Evolutionary conservation across 2,888 invertebrate species (phyloP).

Genomic region (Laspeyria flexula): DNA sequence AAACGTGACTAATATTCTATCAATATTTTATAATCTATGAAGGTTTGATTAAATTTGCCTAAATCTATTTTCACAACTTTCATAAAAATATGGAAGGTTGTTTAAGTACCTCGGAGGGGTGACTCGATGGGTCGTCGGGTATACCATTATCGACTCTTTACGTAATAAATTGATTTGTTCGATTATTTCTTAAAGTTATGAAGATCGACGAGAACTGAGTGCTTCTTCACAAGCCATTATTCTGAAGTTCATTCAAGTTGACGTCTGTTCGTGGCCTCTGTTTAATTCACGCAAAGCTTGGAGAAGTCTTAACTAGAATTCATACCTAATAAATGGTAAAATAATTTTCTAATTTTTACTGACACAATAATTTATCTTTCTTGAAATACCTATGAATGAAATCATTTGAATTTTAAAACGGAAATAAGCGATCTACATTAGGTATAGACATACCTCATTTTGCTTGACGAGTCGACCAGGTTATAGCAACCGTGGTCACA

Average conservation of each 20-base stretch:
- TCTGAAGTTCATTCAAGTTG: neutral
- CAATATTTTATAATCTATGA: neutral
- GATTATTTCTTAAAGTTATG: slow-evolving; percentile 6
- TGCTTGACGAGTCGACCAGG: too few relatives aligned
- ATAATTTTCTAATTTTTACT: too few relatives aligned
- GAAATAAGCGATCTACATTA: too few relatives aligned
- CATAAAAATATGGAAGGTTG: neutral
- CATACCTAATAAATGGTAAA: too few relatives aligned
- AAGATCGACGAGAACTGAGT: neutral
- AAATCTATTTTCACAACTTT: neutral
- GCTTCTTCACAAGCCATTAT: slow-evolving; percentile 1
- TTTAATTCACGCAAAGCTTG: neutral
- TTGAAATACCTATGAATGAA: too few relatives aligned
- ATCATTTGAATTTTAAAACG: too few relatives aligned
- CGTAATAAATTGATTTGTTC: slow-evolving; percentile 15
- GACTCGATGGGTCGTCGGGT: neutral
- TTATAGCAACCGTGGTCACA: too few relatives aligned
- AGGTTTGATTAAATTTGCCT: neutral
- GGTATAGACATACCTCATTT: too few relatives aligned
- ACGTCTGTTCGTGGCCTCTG: neutral
- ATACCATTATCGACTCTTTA: slow-evolving; percentile 14
- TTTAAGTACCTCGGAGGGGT: neutral
- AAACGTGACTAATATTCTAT: neutral
- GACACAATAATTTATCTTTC: too few relatives aligned
- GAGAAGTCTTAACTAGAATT: too few relatives aligned